Base-by-base conservation (phyloP, 2,888 invertebrate genomes). In the Schrankia costaestrigalis region DNA sequence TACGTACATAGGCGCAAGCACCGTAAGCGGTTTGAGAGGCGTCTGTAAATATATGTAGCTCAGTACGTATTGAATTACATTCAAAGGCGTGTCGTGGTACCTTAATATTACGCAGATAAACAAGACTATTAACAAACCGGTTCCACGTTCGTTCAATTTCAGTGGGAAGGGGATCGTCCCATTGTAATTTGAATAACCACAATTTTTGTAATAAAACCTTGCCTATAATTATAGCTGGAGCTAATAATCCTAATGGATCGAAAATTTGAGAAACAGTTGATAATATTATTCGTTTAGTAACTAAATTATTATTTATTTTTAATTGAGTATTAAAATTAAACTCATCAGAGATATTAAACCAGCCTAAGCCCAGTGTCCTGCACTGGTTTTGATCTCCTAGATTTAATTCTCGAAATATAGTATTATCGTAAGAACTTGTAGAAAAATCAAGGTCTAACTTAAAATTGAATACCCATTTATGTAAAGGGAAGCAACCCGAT, bases 231-330 rank as follows among this genome's bases (percentile, higher is more conserved):
- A 35, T 26, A 5, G 11, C 11, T 2, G 35, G 35, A 17, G 30
- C 31, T 10, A 35, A 7, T 24, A 35, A 21, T 6, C 35, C 35
- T 0, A 35, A 3, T n/a, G 35, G 35, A 19, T 35, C 35, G 11
- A 31, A 11, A 7, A 30, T 26, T 21, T 35, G 35, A 1, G 35
- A 29, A 8, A 14, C 11, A 2, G 6, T 15, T 7, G 35, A 35
- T 15, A 29, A 19, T 18, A 35, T 35, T n/a, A 8, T 10, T 1
- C 35, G 15, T 29, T 35, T 35, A 24, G 29, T 29, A 13, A 35
- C 25, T 10, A 6, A 1, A 3, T 25, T 9, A 2, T 12, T 17
- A 11, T 27, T 12, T 6, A 2, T 1, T 15, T 35, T 9, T 8
- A 22, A 7, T 17, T 31, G 17, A 11, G 30, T 22, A 8, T 26